Percentiles rank a stretch among this genome's conserved stretches.
Evolutionary conservation across 2,113 vertebrate species (phyloP).

Genomic region (Gila orcuttii): DNA sequence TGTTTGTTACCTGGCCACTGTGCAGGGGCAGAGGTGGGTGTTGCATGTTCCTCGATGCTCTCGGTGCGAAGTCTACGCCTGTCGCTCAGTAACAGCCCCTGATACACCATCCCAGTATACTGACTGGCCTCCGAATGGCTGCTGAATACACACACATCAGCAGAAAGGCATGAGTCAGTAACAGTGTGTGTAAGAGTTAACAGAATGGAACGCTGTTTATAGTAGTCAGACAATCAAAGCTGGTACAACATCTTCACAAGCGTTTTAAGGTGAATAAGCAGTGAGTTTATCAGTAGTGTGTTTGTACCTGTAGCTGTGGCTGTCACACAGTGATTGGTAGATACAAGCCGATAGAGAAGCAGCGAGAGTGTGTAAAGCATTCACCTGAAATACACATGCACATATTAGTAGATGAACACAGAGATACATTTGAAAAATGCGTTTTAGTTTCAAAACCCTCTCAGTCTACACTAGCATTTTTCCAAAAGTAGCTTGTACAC

Average conservation of each 20-base stretch:
- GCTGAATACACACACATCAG: conserved; percentile 65
- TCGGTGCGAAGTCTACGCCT: conserved; percentile 93
- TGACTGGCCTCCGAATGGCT: conserved; percentile 92
- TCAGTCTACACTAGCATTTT: neutral
- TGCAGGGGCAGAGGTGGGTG: conserved; percentile 90
- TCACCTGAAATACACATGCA: conserved; percentile 78
- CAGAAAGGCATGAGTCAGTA: neutral
- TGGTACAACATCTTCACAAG: neutral
- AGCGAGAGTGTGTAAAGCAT: conserved; percentile 90
- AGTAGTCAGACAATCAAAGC: neutral
- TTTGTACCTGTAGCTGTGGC: conserved; percentile 97
- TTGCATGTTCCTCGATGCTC: conserved; percentile 95
- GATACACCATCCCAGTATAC: conserved; percentile 97
- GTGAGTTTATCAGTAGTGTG: conserved; percentile 1
- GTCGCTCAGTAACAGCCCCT: conserved; percentile 93
- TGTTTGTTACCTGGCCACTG: conserved; percentile 90
- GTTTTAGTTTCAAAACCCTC: neutral
- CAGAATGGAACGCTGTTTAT: neutral
- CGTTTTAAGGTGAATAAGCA: neutral
- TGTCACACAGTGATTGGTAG: conserved; percentile 98
- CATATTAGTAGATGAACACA: neutral
- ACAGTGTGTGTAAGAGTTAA: neutral
- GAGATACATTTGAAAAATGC: neutral
- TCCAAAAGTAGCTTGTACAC: neutral
- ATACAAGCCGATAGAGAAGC: conserved; percentile 97